Evolutionary conservation across 2,113 vertebrate species (phyloP), one percentile per base, ranked within the genome.

Genomic region (Alligator mississippiensis): DNA sequence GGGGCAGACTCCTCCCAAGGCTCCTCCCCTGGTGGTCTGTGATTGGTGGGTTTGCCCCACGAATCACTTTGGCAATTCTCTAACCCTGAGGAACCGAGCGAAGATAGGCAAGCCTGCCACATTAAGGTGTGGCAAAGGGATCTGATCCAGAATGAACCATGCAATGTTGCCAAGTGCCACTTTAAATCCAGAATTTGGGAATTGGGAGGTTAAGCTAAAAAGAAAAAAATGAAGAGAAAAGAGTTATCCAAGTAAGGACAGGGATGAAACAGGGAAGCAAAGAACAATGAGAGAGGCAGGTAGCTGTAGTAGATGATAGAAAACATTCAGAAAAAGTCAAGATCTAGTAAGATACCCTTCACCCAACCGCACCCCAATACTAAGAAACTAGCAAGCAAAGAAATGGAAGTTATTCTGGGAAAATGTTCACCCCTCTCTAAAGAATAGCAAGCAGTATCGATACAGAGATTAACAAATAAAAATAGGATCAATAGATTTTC

Each of bases 371-470:
- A 25, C 14, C 2, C 9, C 17, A 80, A 3, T 68, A 22, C n/a
- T 93, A 54, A 47, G 47, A 47, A 47, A 47, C 47, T 11, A 80
- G 30, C 85, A 89, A 89, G 79, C 13, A 87, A 77, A 27, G 85
- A 80, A 94, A 84, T 24, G 19, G 62, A 95, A 95, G 34, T 58
- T 19, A 80, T 95, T 91, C 30, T 62, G 62, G 85, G 83, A 81
- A 84, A 87, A 74, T 28, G 83, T 92, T 27, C 18, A n/a, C 3
- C 24, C 70, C 77, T 84, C 87, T 82, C 30, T 75, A 22, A 64
- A 93, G 58, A 92, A 87, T 13, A 89, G 25, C 47, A 81, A 82
- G 75, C 21, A 77, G 77, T 30, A 90, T 80, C 82, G 24, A 86
- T 63, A 14, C 85, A 76, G 16, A 22, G 30, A 76, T 85, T 89